A percentile compares a stretch with the other conserved stretches of the same genome.
phyloP scores from a whole-genome alignment of 2,888 invertebrate species.

The Epinotia brunnichana region DNA sequence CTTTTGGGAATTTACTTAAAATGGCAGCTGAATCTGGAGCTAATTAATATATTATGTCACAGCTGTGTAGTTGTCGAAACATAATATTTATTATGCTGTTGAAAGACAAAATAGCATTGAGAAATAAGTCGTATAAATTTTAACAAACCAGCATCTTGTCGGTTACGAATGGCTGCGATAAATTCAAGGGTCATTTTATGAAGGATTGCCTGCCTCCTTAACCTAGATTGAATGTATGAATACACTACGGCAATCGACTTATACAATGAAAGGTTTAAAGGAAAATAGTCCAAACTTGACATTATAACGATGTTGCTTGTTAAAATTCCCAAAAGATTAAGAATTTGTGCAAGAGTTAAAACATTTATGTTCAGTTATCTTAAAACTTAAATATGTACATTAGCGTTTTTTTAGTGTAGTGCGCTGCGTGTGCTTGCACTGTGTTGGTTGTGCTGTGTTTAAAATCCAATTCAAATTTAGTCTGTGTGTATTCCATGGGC shows the following conservation, averaged over 20 bases:
- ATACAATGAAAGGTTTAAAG: too few species aligned
- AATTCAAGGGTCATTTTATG: neutral
- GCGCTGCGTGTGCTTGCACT: constrained; percentile 29
- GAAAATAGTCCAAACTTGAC: neutral
- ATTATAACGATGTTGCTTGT: neutral
- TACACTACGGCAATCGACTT: too few species aligned
- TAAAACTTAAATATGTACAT: constrained; percentile 31
- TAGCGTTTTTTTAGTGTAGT: constrained; percentile 34
- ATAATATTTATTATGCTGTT: neutral
- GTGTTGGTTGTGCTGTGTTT: constrained; percentile 33
- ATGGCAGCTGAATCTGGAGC: neutral
- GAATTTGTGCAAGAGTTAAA: constrained; percentile 30
- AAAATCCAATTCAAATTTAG: constrained; percentile 27
- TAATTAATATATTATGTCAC: neutral
- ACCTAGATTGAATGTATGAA: neutral
- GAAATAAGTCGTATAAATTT: neutral
- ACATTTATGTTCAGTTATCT: constrained; percentile 33
- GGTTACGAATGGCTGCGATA: neutral
- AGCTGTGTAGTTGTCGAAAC: neutral
- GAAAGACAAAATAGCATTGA: neutral
- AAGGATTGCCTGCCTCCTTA: neutral
- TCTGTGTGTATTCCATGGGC: neutral
- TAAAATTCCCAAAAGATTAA: constrained; percentile 29
- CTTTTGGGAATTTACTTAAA: constrained; percentile 45
- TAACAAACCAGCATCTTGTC: neutral